Percentiles rank a stretch among this genome's conserved stretches.
Conservation (phyloP, 2,113 vertebrate genomes). For the Lethenteron reissneri region DNA sequence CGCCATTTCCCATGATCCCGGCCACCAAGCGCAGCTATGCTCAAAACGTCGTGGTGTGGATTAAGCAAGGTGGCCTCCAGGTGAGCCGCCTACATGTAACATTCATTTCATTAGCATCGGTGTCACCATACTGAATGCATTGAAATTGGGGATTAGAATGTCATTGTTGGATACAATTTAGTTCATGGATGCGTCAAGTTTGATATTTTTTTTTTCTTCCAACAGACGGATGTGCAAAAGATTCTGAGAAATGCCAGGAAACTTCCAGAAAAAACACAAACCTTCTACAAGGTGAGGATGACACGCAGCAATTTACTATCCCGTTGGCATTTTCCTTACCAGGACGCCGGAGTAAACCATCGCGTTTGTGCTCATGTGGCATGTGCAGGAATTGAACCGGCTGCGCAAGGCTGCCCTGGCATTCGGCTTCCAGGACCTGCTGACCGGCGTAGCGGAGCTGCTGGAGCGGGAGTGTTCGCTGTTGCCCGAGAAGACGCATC, state of each 20-base stretch:
- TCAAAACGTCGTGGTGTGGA: conserved; percentile 95
- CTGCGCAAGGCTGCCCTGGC: conserved; percentile 75
- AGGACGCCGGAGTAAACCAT: too few relatives aligned
- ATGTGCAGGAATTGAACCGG: conserved; percentile 66
- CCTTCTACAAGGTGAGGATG: conserved; percentile 70
- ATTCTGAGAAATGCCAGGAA: conserved; percentile 92
- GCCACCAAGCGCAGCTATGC: conserved; percentile 78
- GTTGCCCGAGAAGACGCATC: conserved; percentile 71
- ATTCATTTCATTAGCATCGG: too few relatives aligned
- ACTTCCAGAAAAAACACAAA: conserved; percentile 89
- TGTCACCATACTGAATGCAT: not conserved
- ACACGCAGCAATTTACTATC: too few relatives aligned
- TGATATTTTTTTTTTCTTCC: conserved; percentile 8
- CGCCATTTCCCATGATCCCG: conserved; percentile 78
- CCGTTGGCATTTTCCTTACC: too few relatives aligned
- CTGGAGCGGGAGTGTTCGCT: conserved; percentile 78
- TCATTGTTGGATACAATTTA: too few relatives aligned
- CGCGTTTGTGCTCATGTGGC: too few relatives aligned
- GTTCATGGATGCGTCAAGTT: too few relatives aligned
- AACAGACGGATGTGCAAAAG: conserved; percentile 92
- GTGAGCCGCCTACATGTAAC: conserved; percentile 19
- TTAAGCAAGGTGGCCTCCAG: conserved; percentile 93
- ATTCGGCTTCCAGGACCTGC: conserved; percentile 79
- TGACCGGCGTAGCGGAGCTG: conserved; percentile 80
- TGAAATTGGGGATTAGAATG: not conserved